Conservation (phyloP, 1,140 invertebrate genomes). For the Phocides pigmalion region DNA sequence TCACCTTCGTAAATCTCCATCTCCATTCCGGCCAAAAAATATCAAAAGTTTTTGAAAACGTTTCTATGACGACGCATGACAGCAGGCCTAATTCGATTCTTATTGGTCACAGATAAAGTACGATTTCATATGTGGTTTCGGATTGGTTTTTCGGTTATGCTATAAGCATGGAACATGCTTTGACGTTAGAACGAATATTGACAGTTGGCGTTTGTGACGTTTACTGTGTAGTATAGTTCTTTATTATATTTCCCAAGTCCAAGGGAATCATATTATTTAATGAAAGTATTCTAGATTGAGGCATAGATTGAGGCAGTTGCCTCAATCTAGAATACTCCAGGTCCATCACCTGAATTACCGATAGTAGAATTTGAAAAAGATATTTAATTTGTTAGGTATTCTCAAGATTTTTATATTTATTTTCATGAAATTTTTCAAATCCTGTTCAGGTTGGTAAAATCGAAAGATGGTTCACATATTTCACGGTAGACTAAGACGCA, state of each 20-base stretch:
- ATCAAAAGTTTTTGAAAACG: conserved; percentile 77
- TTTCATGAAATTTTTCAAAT: too few relatives aligned
- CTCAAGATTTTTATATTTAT: too few relatives aligned
- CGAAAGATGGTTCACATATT: too few relatives aligned
- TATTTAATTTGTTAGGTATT: too few relatives aligned
- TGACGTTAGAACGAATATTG: background rate
- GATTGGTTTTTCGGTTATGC: background rate
- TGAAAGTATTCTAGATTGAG: too few relatives aligned
- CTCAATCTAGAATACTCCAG: too few relatives aligned
- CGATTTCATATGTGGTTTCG: background rate
- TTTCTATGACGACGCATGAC: conserved; percentile 84
- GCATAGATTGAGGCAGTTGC: too few relatives aligned
- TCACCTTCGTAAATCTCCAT: conserved; percentile 79
- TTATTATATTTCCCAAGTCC: background rate
- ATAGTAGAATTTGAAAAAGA: too few relatives aligned
- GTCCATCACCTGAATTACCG: too few relatives aligned
- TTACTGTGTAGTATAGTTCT: background rate
- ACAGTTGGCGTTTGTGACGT: background rate
- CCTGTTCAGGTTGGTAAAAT: too few relatives aligned
- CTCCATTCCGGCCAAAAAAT: conserved; percentile 70
- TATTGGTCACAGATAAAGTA: conserved; percentile 49
- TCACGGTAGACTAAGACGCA: too few relatives aligned
- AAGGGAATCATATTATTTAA: background rate
- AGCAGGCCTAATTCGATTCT: conserved; percentile 56
- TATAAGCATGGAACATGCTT: background rate